These are phyloP conservation scores for Halocaridina rubra DNA, from an alignment of 2,888 invertebrate species.

Conservation along the genomic window DNA sequence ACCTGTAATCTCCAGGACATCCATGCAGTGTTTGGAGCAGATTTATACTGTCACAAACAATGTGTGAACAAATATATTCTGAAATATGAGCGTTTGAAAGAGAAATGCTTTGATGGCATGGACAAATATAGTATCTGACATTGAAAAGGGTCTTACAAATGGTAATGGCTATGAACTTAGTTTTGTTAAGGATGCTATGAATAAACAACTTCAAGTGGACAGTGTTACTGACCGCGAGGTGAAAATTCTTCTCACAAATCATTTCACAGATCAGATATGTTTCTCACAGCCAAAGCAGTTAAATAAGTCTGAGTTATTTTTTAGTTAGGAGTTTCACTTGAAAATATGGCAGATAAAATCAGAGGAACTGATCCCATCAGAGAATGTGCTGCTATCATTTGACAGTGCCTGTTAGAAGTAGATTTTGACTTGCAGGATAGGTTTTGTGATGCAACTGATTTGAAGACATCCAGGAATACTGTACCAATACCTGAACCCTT, in stretches of 20 bases:
- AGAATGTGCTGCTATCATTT: background rate
- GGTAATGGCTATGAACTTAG: constrained; percentile 1
- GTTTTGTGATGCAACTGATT: background rate
- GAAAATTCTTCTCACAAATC: background rate
- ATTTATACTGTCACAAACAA: too few relatives aligned
- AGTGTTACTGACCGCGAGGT: background rate
- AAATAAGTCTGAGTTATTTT: background rate
- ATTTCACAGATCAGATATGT: constrained; percentile 3
- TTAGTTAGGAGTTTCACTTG: background rate
- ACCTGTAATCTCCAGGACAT: too few relatives aligned
- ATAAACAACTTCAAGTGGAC: background rate
- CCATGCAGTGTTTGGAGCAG: too few relatives aligned
- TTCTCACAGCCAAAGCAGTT: background rate
- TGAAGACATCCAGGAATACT: background rate
- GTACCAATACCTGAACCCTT: background rate
- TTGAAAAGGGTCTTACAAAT: background rate
- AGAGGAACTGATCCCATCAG: background rate
- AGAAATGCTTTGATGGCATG: too few relatives aligned
- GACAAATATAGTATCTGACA: too few relatives aligned
- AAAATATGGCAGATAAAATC: background rate
- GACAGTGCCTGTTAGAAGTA: background rate
- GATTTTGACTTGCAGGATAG: background rate
- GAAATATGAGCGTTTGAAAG: too few relatives aligned
- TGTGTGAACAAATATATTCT: too few relatives aligned
- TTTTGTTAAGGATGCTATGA: constrained; percentile 9